Percentiles rank a stretch among this genome's conserved stretches.
Conservation (phyloP, 35 echinoderm and acorn worm species). For the Ophiothrix spiculata region DNA sequence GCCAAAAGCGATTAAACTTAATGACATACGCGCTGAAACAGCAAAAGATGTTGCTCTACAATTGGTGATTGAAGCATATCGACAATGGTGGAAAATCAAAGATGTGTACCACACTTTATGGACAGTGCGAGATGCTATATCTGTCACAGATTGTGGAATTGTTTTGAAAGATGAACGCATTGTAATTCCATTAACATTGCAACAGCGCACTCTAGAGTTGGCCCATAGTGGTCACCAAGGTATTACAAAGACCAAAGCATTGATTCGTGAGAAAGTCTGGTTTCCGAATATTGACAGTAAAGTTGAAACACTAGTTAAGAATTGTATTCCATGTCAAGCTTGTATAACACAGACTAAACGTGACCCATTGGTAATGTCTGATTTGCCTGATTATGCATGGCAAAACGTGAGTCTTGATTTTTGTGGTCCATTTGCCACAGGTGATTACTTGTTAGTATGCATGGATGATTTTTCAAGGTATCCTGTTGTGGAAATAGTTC, state of each 20-base stretch:
- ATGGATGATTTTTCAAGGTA: constrained; percentile 63
- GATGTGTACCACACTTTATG: neutral
- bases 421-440: constrained; percentile 6
- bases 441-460: constrained; percentile 64
- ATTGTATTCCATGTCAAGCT: constrained; percentile 51
- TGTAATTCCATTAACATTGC: neutral
- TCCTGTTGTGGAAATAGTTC: constrained; percentile 53
- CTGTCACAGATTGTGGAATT: constrained; percentile 2
- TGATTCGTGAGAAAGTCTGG: constrained; percentile 30
- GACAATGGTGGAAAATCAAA: neutral
- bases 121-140: neutral
- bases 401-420: constrained; percentile 30
- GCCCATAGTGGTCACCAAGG: constrained; percentile 24
- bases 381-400: neutral
- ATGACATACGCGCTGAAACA: neutral
- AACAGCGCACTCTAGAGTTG: neutral
- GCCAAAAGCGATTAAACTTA: neutral
- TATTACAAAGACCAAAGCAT: constrained; percentile 26
- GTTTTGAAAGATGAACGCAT: neutral
- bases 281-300: constrained; percentile 34
- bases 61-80: neutral
- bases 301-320: constrained; percentile 24
- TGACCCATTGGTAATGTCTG: constrained; percentile 34
- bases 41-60: neutral
- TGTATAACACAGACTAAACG: neutral